These are phyloP conservation scores for Hydrochoerus hydrochaeris DNA, from an alignment of 2,113 vertebrate genomes.

Conservation along the genomic window DNA sequence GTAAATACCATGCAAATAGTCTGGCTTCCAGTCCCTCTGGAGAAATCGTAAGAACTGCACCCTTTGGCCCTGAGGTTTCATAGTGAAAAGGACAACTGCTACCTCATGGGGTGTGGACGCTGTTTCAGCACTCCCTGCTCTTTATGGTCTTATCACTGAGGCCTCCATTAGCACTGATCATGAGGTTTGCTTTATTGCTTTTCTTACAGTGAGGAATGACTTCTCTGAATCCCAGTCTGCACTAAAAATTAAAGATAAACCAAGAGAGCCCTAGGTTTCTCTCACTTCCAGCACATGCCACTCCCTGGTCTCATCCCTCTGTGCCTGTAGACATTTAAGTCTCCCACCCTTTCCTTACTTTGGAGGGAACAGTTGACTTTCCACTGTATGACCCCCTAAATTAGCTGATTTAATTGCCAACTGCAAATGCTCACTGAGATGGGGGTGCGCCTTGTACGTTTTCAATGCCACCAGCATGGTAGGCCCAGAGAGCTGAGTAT, in stretches of 20 bases:
- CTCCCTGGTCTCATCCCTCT: background rate
- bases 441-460: background rate
- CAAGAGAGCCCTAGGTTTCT: background rate
- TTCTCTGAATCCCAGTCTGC: background rate
- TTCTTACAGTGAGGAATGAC: background rate
- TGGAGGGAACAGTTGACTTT: background rate
- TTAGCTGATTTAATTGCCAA: background rate
- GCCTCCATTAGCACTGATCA: background rate
- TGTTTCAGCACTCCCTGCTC: background rate
- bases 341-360: background rate
- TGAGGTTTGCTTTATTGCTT: background rate
- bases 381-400: background rate
- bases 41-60: background rate
- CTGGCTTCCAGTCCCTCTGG: background rate
- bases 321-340: background rate
- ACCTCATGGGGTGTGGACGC: background rate
- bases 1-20: slow-evolving; percentile 38
- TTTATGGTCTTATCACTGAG: background rate
- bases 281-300: background rate
- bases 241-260: background rate
- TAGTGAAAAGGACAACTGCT: background rate
- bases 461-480: background rate
- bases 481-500: background rate
- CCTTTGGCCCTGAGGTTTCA: background rate
- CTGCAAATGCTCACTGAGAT: background rate